phyloP scores from a whole-genome alignment of 35 echinoderm and acorn worm species.

The Chiridota heheva region DNA sequence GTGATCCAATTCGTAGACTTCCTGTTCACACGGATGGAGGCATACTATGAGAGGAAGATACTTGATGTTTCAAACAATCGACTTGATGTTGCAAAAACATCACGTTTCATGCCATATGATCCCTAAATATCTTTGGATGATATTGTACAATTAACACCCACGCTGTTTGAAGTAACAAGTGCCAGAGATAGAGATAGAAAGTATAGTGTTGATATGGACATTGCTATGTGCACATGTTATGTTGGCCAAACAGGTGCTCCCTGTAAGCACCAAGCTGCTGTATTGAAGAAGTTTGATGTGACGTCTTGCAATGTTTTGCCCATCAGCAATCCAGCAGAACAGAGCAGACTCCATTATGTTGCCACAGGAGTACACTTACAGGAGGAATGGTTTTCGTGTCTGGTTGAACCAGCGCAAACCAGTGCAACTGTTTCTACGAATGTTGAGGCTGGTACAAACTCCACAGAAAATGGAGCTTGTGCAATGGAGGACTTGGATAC shows the following conservation, averaged over 20 bases:
- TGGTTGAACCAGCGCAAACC: no score
- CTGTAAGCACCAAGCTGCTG: conserved; percentile 57
- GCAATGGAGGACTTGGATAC: no score
- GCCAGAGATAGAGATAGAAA: neutral
- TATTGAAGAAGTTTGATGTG: conserved; percentile 31
- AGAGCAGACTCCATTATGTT: no score
- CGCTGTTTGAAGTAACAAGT: conserved; percentile 5
- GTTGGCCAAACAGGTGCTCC: conserved; percentile 45
- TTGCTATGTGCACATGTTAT: conserved; percentile 47
- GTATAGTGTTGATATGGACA: conserved; percentile 23
- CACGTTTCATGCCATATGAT: neutral
- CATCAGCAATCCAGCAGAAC: no score
- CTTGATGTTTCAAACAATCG: conserved; percentile 30
- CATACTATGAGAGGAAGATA: conserved; percentile 49
- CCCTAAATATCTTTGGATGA: neutral
- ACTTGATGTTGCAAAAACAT: neutral
- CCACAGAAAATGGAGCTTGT: no score
- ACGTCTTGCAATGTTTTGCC: conserved; percentile 21
- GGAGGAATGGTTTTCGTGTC: no score
- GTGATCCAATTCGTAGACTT: conserved; percentile 28
- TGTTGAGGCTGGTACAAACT: no score
- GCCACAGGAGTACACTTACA: no score
- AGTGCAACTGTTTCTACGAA: no score
- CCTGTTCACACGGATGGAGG: conserved; percentile 25
- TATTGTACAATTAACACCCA: neutral